Percentiles rank a stretch among this genome's conserved stretches.
phyloP scores from a whole-genome alignment of 1,140 invertebrate species.

The Kradibia gibbosae region DNA sequence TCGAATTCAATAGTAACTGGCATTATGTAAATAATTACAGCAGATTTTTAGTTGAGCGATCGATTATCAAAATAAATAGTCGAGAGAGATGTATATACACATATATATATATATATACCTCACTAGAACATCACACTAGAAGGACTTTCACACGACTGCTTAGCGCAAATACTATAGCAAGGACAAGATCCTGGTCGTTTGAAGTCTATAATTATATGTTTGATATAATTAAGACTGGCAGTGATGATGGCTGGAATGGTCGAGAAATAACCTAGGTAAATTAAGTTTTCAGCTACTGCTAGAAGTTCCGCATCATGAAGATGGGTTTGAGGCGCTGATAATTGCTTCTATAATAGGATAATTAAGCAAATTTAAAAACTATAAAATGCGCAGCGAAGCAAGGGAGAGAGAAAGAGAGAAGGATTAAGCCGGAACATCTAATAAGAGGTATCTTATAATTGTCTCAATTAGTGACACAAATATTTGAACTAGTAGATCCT shows the following conservation, averaged over 20 bases:
- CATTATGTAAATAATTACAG: constrained; percentile 34
- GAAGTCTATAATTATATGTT: constrained; percentile 47
- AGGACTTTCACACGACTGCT: background rate
- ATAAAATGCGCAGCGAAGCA: too few species aligned
- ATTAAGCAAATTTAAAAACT: constrained; percentile 39
- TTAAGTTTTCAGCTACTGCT: constrained; percentile 49
- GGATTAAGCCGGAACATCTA: constrained; percentile 58
- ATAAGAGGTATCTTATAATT: constrained; percentile 65
- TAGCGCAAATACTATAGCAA: background rate
- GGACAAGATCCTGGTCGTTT: background rate
- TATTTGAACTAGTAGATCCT: too few species aligned
- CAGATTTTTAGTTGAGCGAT: constrained; percentile 39
- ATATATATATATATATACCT: too few species aligned
- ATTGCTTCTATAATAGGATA: background rate
- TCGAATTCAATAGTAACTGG: constrained; percentile 4
- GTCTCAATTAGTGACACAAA: constrained; percentile 43
- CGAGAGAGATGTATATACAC: too few species aligned
- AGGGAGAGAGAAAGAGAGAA: background rate
- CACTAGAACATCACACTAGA: background rate
- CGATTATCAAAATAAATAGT: background rate
- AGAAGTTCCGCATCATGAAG: background rate
- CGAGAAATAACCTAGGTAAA: constrained; percentile 38
- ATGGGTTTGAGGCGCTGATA: constrained; percentile 7
- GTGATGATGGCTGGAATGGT: background rate
- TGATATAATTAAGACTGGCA: constrained; percentile 28